A percentile compares a stretch with the other conserved stretches of the same genome.
phyloP scores from a whole-genome alignment of 2,797 vertebrate genomes.

The Takifugu ocellatus region DNA sequence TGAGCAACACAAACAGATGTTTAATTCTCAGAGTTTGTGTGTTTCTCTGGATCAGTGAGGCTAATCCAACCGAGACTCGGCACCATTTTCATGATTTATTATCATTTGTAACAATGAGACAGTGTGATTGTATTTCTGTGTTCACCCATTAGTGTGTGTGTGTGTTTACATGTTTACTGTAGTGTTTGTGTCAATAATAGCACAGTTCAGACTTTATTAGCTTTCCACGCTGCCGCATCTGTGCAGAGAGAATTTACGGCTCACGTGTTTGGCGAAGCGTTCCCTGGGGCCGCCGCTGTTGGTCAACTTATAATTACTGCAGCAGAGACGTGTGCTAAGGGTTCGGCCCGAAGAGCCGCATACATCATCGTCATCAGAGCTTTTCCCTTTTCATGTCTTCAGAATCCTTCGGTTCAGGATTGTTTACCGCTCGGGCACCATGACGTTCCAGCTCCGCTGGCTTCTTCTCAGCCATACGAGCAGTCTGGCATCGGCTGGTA shows the following conservation, averaged over 20 bases:
- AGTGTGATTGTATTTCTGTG: neutral
- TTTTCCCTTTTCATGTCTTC: neutral
- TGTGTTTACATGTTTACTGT: neutral
- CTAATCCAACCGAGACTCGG: too few species aligned
- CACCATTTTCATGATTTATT: too few species aligned
- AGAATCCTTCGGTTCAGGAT: neutral
- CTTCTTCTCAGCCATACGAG: neutral
- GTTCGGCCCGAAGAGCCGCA: constrained; percentile 14
- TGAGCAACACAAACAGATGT: too few species aligned
- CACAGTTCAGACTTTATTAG: neutral
- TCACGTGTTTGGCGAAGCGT: constrained; percentile 18
- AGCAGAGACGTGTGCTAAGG: constrained; percentile 8
- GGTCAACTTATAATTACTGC: constrained; percentile 55
- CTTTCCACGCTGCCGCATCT: constrained; percentile 1
- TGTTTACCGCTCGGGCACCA: neutral
- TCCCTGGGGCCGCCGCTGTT: constrained; percentile 20
- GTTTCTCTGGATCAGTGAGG: too few species aligned
- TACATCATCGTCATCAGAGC: constrained; percentile 25
- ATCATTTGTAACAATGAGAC: neutral
- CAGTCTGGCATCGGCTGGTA: neutral
- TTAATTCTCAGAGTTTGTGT: too few species aligned
- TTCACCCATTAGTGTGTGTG: neutral
- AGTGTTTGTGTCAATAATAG: constrained; percentile 4
- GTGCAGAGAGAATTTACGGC: constrained; percentile 13
- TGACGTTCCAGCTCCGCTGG: constrained; percentile 10